These are phyloP conservation scores for Smittia sp. DNA, from an alignment of 2,888 invertebrate genomes.

Conservation along the genomic window DNA sequence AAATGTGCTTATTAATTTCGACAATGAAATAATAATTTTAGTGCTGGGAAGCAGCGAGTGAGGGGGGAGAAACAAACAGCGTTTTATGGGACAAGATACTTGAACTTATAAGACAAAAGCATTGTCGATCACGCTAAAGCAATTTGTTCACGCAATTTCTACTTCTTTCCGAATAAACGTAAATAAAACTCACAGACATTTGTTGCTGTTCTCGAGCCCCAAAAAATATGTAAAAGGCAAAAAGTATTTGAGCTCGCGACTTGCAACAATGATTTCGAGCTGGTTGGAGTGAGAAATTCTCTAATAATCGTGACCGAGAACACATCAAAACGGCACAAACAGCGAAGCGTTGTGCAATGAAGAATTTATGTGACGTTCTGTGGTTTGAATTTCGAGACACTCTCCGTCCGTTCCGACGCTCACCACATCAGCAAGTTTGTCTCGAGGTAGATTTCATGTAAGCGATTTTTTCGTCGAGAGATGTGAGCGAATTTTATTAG, in stretches of 20 bases:
- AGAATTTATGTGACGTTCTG: constrained; percentile 21
- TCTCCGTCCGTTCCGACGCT: not conserved
- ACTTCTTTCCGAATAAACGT: not conserved
- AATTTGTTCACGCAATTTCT: constrained; percentile 22
- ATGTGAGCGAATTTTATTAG: not conserved
- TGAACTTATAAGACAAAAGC: constrained; percentile 27
- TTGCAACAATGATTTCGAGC: not conserved
- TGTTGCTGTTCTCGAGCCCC: not conserved
- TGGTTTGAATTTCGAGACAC: constrained; percentile 24
- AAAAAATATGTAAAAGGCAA: not conserved
- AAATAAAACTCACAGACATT: constrained; percentile 17
- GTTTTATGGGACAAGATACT: constrained; percentile 22
- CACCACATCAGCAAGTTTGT: constrained; percentile 15
- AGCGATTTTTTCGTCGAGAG: not conserved
- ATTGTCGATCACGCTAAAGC: constrained; percentile 25
- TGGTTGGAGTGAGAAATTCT: not conserved
- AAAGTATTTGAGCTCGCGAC: not conserved
- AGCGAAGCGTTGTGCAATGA: not conserved
- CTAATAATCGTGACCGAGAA: constrained; percentile 11
- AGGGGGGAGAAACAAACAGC: not conserved
- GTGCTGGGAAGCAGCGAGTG: not conserved
- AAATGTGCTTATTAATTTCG: constrained; percentile 24
- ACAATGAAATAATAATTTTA: constrained; percentile 18
- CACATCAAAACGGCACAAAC: constrained; percentile 3
- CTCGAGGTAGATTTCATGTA: not conserved